Conservation (phyloP, 2,888 invertebrate species). For the Apamea crenata region DNA sequence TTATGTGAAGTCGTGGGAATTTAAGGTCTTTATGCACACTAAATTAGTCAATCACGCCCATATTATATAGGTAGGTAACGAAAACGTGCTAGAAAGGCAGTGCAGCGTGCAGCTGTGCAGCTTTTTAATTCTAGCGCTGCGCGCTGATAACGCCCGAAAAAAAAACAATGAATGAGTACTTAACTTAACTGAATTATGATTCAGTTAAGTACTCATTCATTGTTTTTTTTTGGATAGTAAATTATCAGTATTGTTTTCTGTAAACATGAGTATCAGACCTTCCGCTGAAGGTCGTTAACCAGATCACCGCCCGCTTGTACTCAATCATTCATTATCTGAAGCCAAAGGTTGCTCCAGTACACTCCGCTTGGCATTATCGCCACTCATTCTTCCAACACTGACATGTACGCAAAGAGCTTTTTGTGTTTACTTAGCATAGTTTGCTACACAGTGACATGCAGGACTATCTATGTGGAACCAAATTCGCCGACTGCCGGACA, state of each 20-base stretch:
- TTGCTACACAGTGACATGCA: constrained; percentile 68
- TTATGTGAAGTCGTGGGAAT: background rate
- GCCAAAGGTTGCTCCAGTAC: constrained; percentile 75
- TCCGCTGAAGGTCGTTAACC: constrained; percentile 73
- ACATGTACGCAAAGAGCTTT: constrained; percentile 70
- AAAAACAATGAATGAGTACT: background rate
- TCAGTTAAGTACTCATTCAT: too few relatives aligned
- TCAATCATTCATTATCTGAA: constrained; percentile 69
- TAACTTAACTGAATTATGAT: background rate
- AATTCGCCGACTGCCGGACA: constrained; percentile 77
- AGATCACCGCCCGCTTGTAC: constrained; percentile 58
- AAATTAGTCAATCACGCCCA: background rate
- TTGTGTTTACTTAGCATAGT: constrained; percentile 66
- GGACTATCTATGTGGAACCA: constrained; percentile 80
- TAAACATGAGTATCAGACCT: constrained; percentile 40
- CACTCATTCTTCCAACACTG: constrained; percentile 69
- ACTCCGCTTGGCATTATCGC: constrained; percentile 61
- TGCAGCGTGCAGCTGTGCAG: background rate
- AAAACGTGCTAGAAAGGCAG: background rate
- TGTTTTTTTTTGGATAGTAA: background rate
- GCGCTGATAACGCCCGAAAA: background rate
- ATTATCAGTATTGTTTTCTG: constrained; percentile 29
- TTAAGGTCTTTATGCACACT: too few relatives aligned
- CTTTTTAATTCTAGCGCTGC: background rate
- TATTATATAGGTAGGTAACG: background rate